phyloP scores from a whole-genome alignment of 2,113 vertebrate genomes.

The Phainopepla nitens region DNA sequence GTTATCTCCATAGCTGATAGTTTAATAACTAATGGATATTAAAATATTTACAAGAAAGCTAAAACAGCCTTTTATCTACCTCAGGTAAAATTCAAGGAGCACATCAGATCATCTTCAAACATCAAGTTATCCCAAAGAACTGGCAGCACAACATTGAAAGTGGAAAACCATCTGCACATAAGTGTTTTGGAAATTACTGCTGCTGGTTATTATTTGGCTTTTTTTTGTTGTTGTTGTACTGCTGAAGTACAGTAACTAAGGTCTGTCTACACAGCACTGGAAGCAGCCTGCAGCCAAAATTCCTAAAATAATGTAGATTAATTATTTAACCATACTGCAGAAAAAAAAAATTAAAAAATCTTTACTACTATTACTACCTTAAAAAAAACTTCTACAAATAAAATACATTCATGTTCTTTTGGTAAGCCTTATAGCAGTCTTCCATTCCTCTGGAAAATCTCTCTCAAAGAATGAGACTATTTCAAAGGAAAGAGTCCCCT shows the following conservation, averaged over 20 bases:
- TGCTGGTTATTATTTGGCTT: not conserved
- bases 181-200: not conserved
- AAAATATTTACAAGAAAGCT: not conserved
- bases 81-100: not conserved
- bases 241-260: not conserved
- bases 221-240: not conserved
- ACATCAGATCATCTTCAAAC: not conserved
- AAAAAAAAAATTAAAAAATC: not conserved
- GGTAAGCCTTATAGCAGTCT: not conserved
- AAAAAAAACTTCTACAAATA: not conserved
- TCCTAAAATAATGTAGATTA: not conserved
- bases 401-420: not conserved
- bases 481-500: not conserved
- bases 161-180: not conserved
- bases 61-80: not conserved
- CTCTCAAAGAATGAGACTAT: not conserved
- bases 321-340: not conserved
- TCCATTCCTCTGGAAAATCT: not conserved
- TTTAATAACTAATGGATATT: not conserved
- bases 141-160: not conserved
- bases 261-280: not conserved
- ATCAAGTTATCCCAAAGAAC: not conserved
- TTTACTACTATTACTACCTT: not conserved
- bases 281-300: not conserved
- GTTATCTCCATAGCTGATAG: not conserved